phyloP scores from a whole-genome alignment of 2,888 invertebrate genomes.

The Allophyes oxyacanthae region DNA sequence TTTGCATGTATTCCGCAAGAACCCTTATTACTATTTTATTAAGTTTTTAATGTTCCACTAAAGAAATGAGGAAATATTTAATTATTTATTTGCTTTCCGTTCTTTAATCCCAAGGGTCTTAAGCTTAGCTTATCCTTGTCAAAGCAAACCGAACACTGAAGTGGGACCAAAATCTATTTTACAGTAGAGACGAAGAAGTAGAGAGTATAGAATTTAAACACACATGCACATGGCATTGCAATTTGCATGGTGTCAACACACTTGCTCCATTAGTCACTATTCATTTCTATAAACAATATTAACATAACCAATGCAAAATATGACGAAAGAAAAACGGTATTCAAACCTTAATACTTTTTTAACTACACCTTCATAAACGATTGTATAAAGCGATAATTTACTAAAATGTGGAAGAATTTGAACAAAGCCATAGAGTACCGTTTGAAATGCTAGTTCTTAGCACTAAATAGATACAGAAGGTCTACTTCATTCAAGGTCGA shows the following conservation, averaged over 20 bases:
- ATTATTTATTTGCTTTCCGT: no score
- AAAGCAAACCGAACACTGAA: no score
- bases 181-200: no score
- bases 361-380: constrained; percentile 20
- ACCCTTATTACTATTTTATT: no score
- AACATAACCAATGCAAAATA: constrained; percentile 6
- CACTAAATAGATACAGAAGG: constrained; percentile 11
- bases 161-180: no score
- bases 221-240: no score
- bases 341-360: constrained; percentile 46
- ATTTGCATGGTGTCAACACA: constrained; percentile 24
- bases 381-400: constrained; percentile 35
- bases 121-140: no score
- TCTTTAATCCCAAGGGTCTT: no score
- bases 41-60: no score
- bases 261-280: constrained; percentile 3
- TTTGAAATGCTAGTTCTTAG: constrained; percentile 23
- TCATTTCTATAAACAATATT: constrained; percentile 9
- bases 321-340: constrained; percentile 36
- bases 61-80: no score
- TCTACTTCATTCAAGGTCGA: background rate
- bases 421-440: constrained; percentile 37
- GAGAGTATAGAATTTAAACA: no score
- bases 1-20: no score
- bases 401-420: constrained; percentile 32